A percentile compares a stretch with the other conserved stretches of the same genome.
Evolutionary conservation across 2,113 vertebrate genomes (phyloP).

Genomic region (Catharus bicknelli): DNA sequence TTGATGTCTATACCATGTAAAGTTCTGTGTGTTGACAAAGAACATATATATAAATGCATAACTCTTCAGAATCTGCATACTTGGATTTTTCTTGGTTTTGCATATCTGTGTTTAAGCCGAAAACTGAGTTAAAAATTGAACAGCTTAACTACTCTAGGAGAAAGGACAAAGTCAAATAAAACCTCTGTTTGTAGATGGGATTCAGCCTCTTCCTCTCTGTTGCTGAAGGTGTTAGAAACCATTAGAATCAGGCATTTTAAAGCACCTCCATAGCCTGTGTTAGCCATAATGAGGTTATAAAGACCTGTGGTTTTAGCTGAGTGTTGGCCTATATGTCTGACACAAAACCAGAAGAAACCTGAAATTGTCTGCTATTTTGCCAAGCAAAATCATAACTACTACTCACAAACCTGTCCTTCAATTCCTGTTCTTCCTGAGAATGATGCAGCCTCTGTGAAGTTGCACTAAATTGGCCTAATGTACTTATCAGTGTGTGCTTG

Average conservation of each 20-base stretch:
- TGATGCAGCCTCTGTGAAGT: not conserved
- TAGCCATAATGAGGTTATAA: not conserved
- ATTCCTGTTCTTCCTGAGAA: not conserved
- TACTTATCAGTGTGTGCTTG: not conserved
- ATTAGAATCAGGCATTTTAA: not conserved
- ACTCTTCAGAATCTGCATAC: not conserved
- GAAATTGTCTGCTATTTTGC: not conserved
- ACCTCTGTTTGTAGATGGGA: not conserved
- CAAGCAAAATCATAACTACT: not conserved
- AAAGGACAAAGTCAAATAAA: not conserved
- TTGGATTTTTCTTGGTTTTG: not conserved
- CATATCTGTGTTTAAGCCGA: not conserved
- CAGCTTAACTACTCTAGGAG: not conserved
- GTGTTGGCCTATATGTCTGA: not conserved
- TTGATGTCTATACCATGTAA: not conserved
- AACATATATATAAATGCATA: not conserved
- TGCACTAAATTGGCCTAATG: not conserved
- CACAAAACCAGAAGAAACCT: not conserved
- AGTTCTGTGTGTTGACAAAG: not conserved
- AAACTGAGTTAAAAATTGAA: not conserved
- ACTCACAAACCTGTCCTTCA: not conserved
- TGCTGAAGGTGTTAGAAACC: not conserved
- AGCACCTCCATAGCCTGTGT: not conserved
- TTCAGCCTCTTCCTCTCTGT: not conserved
- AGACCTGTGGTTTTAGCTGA: not conserved